phyloP scores from a whole-genome alignment of 2,797 vertebrate genomes.

The Alfaro cultratus region DNA sequence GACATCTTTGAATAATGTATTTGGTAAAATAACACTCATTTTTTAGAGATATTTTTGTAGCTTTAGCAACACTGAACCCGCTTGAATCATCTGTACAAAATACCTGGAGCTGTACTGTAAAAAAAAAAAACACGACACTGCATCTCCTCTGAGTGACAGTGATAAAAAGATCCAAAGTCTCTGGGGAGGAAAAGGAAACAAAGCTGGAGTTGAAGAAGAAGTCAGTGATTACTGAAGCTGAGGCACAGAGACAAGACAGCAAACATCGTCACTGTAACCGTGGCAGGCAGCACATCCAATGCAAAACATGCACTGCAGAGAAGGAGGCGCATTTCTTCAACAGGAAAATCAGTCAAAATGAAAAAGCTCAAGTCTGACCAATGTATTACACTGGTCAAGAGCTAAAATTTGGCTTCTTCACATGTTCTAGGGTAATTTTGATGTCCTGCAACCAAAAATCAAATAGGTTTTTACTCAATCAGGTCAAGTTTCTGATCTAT shows the following conservation, averaged over 20 bases:
- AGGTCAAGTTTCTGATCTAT: too few species aligned
- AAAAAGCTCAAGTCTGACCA: neutral
- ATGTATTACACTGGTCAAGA: neutral
- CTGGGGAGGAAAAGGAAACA: constrained; percentile 3
- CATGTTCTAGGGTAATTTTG: too few species aligned
- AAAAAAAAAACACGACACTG: neutral
- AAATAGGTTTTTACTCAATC: too few species aligned
- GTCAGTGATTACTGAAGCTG: neutral
- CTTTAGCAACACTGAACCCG: neutral
- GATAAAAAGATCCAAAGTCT: neutral
- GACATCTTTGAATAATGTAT: constrained; percentile 30
- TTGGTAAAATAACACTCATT: constrained; percentile 18
- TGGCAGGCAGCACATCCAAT: neutral
- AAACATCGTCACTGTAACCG: neutral
- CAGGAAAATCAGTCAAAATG: neutral
- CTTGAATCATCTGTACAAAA: constrained; percentile 4
- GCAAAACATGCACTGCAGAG: neutral
- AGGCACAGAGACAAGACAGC: neutral
- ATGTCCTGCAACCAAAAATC: too few species aligned
- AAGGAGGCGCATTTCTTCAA: neutral
- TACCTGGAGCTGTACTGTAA: neutral
- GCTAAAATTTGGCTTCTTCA: too few species aligned
- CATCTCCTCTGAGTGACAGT: neutral
- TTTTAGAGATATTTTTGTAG: neutral
- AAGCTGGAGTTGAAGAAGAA: constrained; percentile 10